These are phyloP conservation scores for Colletes gigas DNA, from an alignment of 1,140 invertebrate genomes.

Conservation along the genomic window DNA sequence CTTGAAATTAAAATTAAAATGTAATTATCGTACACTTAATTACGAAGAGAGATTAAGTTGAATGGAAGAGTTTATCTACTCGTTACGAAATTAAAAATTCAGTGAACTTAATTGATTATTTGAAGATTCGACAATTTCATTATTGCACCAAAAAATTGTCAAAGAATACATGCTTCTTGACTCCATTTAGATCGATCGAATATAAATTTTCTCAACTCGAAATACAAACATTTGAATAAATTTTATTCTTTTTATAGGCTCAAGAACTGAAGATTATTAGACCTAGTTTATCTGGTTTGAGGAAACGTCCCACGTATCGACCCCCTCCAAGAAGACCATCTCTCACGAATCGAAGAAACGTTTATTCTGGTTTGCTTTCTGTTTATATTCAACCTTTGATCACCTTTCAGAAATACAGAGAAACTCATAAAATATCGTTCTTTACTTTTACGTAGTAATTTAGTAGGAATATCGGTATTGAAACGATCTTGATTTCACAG, in stretches of 20 bases:
- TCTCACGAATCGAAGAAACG: constrained; percentile 72
- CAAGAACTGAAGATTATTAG: constrained; percentile 72
- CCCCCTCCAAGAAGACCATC: constrained; percentile 58
- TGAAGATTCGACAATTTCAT: too few species aligned
- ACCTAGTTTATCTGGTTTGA: constrained; percentile 52
- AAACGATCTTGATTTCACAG: constrained; percentile 36
- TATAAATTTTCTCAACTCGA: too few species aligned
- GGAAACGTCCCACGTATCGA: constrained; percentile 66
- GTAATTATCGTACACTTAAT: background rate
- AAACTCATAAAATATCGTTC: too few species aligned
- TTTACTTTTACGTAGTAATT: too few species aligned
- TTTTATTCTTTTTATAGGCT: constrained; percentile 65
- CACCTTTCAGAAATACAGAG: too few species aligned
- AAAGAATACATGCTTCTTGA: too few species aligned
- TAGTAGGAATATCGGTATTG: too few species aligned
- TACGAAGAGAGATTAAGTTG: background rate
- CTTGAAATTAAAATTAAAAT: constrained; percentile 3
- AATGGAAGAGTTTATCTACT: background rate
- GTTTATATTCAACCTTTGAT: too few species aligned
- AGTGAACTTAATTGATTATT: background rate
- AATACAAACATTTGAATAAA: too few species aligned
- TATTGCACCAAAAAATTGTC: too few species aligned
- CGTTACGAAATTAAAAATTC: background rate
- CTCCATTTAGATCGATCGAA: too few species aligned
- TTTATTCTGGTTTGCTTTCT: constrained; percentile 68